Evolutionary conservation across 2,113 vertebrate genomes (phyloP).

Genomic region (Salvelinus alpinus): DNA sequence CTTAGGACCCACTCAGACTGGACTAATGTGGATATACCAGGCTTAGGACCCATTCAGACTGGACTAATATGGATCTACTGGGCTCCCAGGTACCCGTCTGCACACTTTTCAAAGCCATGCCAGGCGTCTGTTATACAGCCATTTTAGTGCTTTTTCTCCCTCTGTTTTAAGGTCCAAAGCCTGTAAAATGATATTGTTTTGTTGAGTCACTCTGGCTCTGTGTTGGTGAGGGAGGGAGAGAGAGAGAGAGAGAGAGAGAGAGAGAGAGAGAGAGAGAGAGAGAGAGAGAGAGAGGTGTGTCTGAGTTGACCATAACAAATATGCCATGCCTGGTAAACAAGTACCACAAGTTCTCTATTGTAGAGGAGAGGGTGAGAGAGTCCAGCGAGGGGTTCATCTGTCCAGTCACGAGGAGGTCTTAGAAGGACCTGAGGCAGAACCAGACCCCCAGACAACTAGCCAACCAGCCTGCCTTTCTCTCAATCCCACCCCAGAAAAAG

Average conservation of each 20-base stretch:
- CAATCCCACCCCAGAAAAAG: not conserved
- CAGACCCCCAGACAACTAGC: not conserved
- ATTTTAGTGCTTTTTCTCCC: conserved; percentile 4
- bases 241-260: not conserved
- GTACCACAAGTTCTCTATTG: not conserved
- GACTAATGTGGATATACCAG: too few relatives aligned
- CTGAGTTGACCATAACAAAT: not conserved
- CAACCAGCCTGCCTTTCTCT: not conserved
- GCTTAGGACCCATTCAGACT: too few relatives aligned
- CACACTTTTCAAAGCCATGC: not conserved
- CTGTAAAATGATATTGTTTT: not conserved
- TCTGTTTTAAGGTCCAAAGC: not conserved
- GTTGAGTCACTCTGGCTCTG: not conserved
- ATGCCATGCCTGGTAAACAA: not conserved
- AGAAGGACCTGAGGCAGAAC: not conserved
- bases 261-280: not conserved
- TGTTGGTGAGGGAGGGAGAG: not conserved
- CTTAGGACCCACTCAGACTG: too few relatives aligned
- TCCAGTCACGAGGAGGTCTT: not conserved
- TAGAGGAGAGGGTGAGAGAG: conserved; percentile 3
- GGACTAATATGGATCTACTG: too few relatives aligned
- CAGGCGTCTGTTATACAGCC: not conserved
- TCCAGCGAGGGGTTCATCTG: not conserved
- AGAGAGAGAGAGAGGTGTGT: not conserved
- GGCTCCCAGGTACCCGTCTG: conserved; percentile 9